Evolutionary conservation across 2,888 invertebrate genomes (phyloP), one percentile per base, ranked within the genome.

Genomic region (Ischnura elegans): DNA sequence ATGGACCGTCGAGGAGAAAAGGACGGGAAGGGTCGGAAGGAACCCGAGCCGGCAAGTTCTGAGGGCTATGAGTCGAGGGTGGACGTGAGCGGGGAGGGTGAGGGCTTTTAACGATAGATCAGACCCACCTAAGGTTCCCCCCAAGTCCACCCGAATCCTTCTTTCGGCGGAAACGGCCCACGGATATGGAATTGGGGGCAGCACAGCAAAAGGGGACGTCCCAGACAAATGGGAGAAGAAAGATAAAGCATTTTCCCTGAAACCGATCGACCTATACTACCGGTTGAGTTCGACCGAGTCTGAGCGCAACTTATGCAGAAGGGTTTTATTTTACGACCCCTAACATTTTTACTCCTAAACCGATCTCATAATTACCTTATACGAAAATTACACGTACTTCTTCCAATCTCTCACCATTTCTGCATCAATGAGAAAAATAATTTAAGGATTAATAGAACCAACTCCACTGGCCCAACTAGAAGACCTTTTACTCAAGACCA

Each of bases 101-200:
- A 36, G 29, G 76, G 76, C 76, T 76, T 36, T 76, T 76, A 36
- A 76, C 76, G 76, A 76, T 76, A 36, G 76, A 76, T 76, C 36
- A 76, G 36, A 29, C 10, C 76, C 29, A 36, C 36, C 76, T 76
- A n/a, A 6, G 10, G 6, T 8, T 36, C 76, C 21, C 61, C 10
- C 6, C 36, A 29, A n/a, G 1, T n/a, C 36, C 76, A 29, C 76
- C 76, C 76, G 1, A n/a, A n/a, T 16, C 29, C n/a, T 36, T n/a
- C 36, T 36, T 76, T 16, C 36, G 29, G 10, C 2, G 51, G 51
- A 51, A 51, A 51, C 19, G 51, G 51, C 8, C 51, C 51, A 6
- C 2, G 51, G 13, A 19, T n/a, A 19, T 19, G 51, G 51, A 51
- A 51, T 51, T 2, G 51, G 51, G 51, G 19, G 19, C 13, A 19